Base-by-base conservation (phyloP, 2,797 vertebrate genomes). In the Salarias fasciatus region DNA sequence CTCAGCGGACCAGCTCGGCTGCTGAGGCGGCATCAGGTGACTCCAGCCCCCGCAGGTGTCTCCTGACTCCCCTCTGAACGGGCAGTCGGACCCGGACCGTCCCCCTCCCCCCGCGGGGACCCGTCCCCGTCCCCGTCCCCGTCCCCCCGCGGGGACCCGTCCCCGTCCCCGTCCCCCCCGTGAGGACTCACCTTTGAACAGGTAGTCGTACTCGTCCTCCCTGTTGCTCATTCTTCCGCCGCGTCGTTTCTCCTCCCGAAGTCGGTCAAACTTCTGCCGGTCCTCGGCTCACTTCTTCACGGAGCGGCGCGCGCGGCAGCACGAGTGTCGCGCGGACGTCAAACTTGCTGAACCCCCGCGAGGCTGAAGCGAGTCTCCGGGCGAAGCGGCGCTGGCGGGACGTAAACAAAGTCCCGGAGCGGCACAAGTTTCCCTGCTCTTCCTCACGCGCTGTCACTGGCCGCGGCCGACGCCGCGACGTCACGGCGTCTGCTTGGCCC, bases 201-300 rank as follows among this genome's bases (percentile, higher is more conserved):
- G 93, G 71, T 94, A 96, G 67, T 96, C 94, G 40, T 95, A 96
- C 30, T 96, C 94, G 69, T 96, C 95, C 1, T 96, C 95, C 83
- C 93, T 92, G 86, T 84, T 91, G 43, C 89, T 86, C 95, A 96
- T 96, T 67, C 40, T 54, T 70, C 46, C 18, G 31, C 42, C 37
- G n/a, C 4, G 18, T n/a, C 45, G 63, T 2, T 43, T 46, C 9
- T 66, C 43, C 0, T 9, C 13, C 67, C 33, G 37, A 36, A 68
- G 65, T 55, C 44, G 31, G 60, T 66, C 71, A 74, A 89, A 89
- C 83, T 87, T 86, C 72, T 65, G 65, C 29, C 53, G n/a, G 57
- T 31, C 65, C 77, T 41, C 53, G 31, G 43, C 6, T 50, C 13
- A 53, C 72, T 68, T 62, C 42, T 70, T 53, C 11, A 68, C 18